These are phyloP conservation scores for Notolepis coatsorum DNA, from an alignment of 2,797 vertebrate genomes.

Conservation along the genomic window DNA sequence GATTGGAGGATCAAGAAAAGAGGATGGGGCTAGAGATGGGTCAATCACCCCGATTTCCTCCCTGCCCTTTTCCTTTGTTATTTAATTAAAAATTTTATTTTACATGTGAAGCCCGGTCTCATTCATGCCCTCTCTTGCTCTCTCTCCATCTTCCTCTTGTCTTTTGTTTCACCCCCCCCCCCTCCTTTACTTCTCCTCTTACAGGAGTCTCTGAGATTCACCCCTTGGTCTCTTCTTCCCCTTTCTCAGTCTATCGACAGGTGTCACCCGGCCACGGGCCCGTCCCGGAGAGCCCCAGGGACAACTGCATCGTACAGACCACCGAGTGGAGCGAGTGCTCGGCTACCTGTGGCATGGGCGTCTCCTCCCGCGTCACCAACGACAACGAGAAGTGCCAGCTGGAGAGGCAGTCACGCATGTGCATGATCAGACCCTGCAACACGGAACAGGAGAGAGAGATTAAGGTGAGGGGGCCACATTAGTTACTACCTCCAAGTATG, in stretches of 20 bases:
- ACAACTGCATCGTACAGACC: conserved; percentile 85
- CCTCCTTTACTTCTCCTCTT: background rate
- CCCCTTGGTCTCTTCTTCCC: conserved; percentile 22
- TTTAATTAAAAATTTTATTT: background rate
- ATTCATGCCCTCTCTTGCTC: background rate
- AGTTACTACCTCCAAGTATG: no score
- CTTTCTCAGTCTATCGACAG: conserved; percentile 66
- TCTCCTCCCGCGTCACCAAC: conserved; percentile 82
- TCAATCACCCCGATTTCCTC: background rate
- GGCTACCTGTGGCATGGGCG: conserved; percentile 80
- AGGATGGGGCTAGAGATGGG: background rate
- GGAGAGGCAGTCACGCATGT: conserved; percentile 81
- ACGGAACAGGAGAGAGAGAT: conserved; percentile 59
- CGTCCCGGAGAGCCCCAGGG: conserved; percentile 61
- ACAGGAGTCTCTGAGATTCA: conserved; percentile 50
- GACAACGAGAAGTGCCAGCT: conserved; percentile 80
- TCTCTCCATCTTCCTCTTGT: background rate
- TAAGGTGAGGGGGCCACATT: conserved; percentile 80
- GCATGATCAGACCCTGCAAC: conserved; percentile 79
- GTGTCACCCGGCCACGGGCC: conserved; percentile 41
- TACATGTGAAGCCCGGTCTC: background rate
- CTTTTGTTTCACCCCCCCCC: background rate
- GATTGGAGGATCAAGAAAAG: background rate
- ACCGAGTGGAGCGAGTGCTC: conserved; percentile 83
- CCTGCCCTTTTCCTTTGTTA: background rate